phyloP scores from a whole-genome alignment of 2,113 vertebrate species.

The Hippocampus guttulatus region DNA sequence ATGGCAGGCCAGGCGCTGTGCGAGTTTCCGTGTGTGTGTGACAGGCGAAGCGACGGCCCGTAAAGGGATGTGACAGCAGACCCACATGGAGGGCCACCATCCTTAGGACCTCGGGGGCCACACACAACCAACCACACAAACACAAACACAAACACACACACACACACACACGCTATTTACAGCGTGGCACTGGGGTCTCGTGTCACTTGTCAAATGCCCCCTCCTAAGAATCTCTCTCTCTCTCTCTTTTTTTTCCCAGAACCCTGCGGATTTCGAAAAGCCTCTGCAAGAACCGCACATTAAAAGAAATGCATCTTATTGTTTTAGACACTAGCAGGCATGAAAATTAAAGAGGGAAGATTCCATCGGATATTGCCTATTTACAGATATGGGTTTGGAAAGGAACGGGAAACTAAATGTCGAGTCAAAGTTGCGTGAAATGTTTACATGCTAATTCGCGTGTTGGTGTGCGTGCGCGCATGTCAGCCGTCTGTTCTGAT shows the following conservation, averaged over 20 bases:
- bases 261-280: constrained; percentile 50
- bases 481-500: constrained; percentile 65
- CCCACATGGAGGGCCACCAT: constrained; percentile 60
- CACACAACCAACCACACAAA: not conserved
- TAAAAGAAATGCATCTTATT: constrained; percentile 56
- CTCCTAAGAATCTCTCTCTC: not conserved
- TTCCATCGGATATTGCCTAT: constrained; percentile 57
- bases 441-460: constrained; percentile 1
- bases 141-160: constrained; percentile 11
- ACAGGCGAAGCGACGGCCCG: constrained; percentile 46
- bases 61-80: constrained; percentile 68
- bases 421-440: constrained; percentile 19
- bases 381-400: constrained; percentile 49
- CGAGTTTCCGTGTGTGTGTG: constrained; percentile 43
- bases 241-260: constrained; percentile 10
- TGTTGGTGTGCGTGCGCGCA: constrained; percentile 1
- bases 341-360: constrained; percentile 62
- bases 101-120: constrained; percentile 53
- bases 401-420: constrained; percentile 22
- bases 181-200: constrained; percentile 38
- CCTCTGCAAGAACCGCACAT: constrained; percentile 31
- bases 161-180: constrained; percentile 41
- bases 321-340: constrained; percentile 56
- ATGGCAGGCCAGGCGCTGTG: constrained; percentile 57
- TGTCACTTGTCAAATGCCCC: constrained; percentile 44